Conservation (phyloP, 2,888 invertebrate genomes). For the Lymantria dispar region DNA sequence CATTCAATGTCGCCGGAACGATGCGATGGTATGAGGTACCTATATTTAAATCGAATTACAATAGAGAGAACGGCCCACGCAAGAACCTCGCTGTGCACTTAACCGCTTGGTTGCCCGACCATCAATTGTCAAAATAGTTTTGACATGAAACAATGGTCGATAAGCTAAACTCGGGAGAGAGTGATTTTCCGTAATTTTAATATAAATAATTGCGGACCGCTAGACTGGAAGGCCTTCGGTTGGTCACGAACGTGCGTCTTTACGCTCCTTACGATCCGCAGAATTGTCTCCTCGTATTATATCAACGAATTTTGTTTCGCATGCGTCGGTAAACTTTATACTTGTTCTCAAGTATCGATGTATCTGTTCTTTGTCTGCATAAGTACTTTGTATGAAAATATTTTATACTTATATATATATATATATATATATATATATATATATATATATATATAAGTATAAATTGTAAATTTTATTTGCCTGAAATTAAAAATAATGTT, state of each 20-base stretch:
- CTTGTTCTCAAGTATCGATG: not conserved
- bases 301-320: slow-evolving; percentile 22
- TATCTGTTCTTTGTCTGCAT: not conserved
- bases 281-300: slow-evolving; percentile 35
- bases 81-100: slow-evolving; percentile 38
- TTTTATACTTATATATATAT: too few relatives aligned
- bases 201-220: slow-evolving; percentile 61
- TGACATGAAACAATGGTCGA: slow-evolving; percentile 56
- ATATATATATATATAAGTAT: too few relatives aligned
- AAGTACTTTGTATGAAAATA: not conserved
- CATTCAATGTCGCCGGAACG: slow-evolving; percentile 65
- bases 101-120: slow-evolving; percentile 39
- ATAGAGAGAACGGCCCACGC: slow-evolving; percentile 64
- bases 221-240: slow-evolving; percentile 57
- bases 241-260: slow-evolving; percentile 59
- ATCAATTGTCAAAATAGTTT: slow-evolving; percentile 60
- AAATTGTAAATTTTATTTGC: too few relatives aligned
- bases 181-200: slow-evolving; percentile 66
- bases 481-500: too few relatives aligned
- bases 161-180: slow-evolving; percentile 46
- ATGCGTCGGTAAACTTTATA: slow-evolving; percentile 12
- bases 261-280: slow-evolving; percentile 44
- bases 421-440: too few relatives aligned
- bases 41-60: slow-evolving; percentile 62
- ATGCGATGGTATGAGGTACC: slow-evolving; percentile 44